Percentiles rank a stretch among this genome's conserved stretches.
phyloP scores from a whole-genome alignment of 2,113 vertebrate genomes.

The Argyrosomus japonicus region DNA sequence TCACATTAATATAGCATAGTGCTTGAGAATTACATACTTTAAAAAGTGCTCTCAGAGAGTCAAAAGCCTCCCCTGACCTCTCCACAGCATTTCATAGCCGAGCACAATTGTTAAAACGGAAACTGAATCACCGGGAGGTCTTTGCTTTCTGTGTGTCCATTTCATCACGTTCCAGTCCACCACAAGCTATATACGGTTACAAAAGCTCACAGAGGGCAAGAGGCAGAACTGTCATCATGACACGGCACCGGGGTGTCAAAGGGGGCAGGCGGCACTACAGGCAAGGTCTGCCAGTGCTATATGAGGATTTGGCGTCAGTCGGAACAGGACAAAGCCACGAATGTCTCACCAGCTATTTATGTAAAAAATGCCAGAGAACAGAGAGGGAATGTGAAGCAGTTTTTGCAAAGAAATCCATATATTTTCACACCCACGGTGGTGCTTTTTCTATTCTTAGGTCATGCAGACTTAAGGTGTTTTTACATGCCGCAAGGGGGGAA shows the following conservation, averaged over 20 bases:
- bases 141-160: slow-evolving; percentile 33
- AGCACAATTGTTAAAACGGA: slow-evolving; percentile 22
- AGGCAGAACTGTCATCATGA: slow-evolving; percentile 62
- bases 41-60: background rate
- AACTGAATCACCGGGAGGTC: slow-evolving; percentile 40
- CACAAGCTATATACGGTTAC: slow-evolving; percentile 43
- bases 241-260: slow-evolving; percentile 53
- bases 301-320: slow-evolving; percentile 27
- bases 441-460: slow-evolving; percentile 12
- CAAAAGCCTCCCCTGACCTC: slow-evolving; percentile 26
- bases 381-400: slow-evolving; percentile 4
- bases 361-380: slow-evolving; percentile 28
- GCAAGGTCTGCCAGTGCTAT: slow-evolving; percentile 65
- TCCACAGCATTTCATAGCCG: background rate
- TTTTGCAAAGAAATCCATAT: slow-evolving; percentile 27
- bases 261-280: slow-evolving; percentile 57
- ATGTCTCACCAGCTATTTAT: slow-evolving; percentile 19
- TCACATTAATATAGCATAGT: background rate
- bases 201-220: slow-evolving; percentile 53
- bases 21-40: slow-evolving; percentile 4
- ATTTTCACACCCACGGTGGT: background rate
- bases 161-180: slow-evolving; percentile 60
- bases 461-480: background rate
- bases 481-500: background rate
- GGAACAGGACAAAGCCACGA: slow-evolving; percentile 48